These are phyloP conservation scores for Calameuta pallipes DNA, from an alignment of 2,888 invertebrate species.

Conservation along the genomic window DNA sequence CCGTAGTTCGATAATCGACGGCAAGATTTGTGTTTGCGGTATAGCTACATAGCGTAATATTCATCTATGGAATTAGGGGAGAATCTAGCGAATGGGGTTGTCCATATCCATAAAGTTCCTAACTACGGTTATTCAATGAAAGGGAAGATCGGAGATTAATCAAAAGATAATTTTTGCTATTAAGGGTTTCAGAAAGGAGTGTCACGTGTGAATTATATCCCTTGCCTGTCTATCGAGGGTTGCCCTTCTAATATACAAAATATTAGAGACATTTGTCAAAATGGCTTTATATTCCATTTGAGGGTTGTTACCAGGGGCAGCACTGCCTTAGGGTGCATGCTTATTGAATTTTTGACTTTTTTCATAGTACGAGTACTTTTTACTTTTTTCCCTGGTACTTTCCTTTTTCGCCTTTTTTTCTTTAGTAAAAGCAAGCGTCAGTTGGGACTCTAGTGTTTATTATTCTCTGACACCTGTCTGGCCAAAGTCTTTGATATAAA, in stretches of 20 bases:
- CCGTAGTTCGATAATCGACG: slow-evolving; percentile 15
- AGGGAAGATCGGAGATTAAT: slow-evolving; percentile 39
- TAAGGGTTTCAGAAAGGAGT: slow-evolving; percentile 29
- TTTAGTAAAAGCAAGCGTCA: background rate
- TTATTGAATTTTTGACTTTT: background rate
- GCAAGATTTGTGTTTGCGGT: slow-evolving; percentile 23
- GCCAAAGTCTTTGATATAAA: background rate
- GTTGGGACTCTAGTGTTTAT: background rate
- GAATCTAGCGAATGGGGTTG: slow-evolving; percentile 20
- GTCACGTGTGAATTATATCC: slow-evolving; percentile 35
- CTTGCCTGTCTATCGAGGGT: background rate
- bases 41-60: background rate
- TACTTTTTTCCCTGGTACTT: background rate
- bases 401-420: background rate
- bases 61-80: slow-evolving; percentile 17
- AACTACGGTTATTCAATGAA: slow-evolving; percentile 10
- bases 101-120: slow-evolving; percentile 27
- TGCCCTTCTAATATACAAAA: background rate
- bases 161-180: slow-evolving; percentile 51
- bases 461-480: background rate
- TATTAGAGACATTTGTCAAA: background rate
- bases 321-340: background rate
- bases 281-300: background rate
- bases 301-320: background rate
- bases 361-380: background rate